Percentiles rank a stretch among this genome's conserved stretches.
phyloP scores from a whole-genome alignment of 2,113 vertebrate genomes.

The Passer domesticus region DNA sequence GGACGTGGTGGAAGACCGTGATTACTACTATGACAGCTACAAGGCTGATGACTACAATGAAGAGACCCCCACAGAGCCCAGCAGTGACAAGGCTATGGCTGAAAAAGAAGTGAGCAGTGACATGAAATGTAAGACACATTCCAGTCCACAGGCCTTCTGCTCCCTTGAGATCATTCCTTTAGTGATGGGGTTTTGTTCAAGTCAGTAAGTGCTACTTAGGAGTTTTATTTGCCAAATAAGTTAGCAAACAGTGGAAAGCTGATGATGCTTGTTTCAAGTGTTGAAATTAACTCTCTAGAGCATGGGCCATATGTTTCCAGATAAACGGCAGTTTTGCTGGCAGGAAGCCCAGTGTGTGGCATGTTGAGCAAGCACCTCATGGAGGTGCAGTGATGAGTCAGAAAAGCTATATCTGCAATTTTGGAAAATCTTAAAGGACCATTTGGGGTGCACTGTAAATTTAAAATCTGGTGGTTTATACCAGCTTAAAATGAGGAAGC shows the following conservation, averaged over 20 bases:
- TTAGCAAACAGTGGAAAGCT: constrained; percentile 42
- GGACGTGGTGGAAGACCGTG: constrained; percentile 81
- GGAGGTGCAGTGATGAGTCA: not conserved
- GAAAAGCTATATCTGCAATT: not conserved
- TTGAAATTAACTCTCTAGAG: not conserved
- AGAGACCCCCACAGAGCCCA: constrained; percentile 72
- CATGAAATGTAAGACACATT: constrained; percentile 83
- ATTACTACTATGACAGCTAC: constrained; percentile 81
- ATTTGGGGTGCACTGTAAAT: not conserved
- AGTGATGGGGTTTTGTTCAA: not conserved
- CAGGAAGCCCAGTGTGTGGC: not conserved
- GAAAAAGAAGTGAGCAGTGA: constrained; percentile 84
- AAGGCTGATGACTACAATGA: constrained; percentile 82
- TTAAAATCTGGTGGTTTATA: not conserved
- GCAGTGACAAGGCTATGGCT: constrained; percentile 37
- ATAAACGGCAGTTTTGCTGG: not conserved
- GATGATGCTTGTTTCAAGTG: not conserved
- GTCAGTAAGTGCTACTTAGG: not conserved
- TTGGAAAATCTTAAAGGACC: not conserved
- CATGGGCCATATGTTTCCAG: not conserved
- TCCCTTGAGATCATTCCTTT: not conserved
- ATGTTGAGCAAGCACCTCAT: not conserved
- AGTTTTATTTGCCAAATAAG: constrained; percentile 32
- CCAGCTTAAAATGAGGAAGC: not conserved
- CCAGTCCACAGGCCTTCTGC: not conserved